These are phyloP conservation scores for Phoxinus phoxinus DNA, from an alignment of 2,113 vertebrate genomes.

Conservation along the genomic window DNA sequence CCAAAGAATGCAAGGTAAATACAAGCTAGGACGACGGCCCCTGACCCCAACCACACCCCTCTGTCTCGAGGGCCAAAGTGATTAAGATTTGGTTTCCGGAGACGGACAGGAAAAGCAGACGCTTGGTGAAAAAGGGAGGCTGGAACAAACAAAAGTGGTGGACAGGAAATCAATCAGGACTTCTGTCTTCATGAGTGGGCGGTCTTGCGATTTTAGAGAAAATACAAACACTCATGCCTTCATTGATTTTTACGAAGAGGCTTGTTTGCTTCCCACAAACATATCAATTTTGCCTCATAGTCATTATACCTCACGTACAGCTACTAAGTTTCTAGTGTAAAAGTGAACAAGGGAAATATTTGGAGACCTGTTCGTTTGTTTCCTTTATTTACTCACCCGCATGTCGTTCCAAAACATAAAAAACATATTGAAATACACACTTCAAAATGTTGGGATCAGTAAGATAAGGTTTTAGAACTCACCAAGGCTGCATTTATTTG, in stretches of 20 bases:
- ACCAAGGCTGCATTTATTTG: background rate
- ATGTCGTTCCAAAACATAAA: background rate
- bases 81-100: conserved; percentile 51
- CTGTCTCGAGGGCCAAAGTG: conserved; percentile 42
- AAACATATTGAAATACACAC: background rate
- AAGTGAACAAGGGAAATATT: background rate
- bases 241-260: background rate
- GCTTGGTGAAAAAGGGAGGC: conserved; percentile 29
- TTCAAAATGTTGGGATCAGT: background rate
- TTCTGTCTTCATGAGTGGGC: conserved; percentile 62
- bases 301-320: conserved; percentile 1
- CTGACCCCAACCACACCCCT: conserved; percentile 31
- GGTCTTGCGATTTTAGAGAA: conserved; percentile 45
- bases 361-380: background rate
- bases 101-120: conserved; percentile 42
- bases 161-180: conserved; percentile 69
- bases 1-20: conserved; percentile 57
- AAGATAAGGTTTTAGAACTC: background rate
- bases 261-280: conserved; percentile 7
- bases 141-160: conserved; percentile 52
- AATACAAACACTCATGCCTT: conserved; percentile 49
- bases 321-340: background rate
- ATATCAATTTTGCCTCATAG: background rate
- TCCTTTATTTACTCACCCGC: background rate
- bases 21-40: background rate